Evolutionary conservation across 2,888 invertebrate species (phyloP), one percentile per base, ranked within the genome.

Genomic region (Teleogryllus oceanicus): DNA sequence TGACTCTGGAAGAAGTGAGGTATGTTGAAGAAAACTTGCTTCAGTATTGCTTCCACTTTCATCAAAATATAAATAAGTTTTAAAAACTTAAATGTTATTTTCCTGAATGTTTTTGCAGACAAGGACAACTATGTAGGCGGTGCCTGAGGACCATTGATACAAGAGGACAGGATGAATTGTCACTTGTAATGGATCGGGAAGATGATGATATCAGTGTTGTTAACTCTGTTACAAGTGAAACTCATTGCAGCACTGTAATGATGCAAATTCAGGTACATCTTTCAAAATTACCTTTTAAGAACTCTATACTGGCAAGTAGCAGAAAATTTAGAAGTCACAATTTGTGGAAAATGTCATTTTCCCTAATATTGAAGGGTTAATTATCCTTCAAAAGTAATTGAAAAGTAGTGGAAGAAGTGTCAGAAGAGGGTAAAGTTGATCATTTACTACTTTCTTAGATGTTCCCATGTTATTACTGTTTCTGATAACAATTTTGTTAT

Each of bases 1-100:
- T 92, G 80, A 93, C 94, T 83, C 89, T 95, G 84, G 95, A 95
- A 86, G 95, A 95, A 93, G 94, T 95, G 83, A 91, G 94, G 94
- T 94, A 88, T 50, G 13, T 76, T 62, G 24, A 21, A 37, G 16
- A 2, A 18, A 18, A 37, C 18, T 49, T 49, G 16, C 77, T 49
- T 77, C 49, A 8, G 76, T 20, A 21, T 10, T 49, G 13, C 77
- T 77, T 49, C 11, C 77, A 77, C 18, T 12, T 77, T 76, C 21
- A 76, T 76, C 24, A 13, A 13, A 18, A 18, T 76, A 18, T 74
- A n/a, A 10, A 74, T 1, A 37, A 8, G 5, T 37, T 37, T 37
- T 37, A 5, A 37, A 37, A 37, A 37, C 37, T 37, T 37, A 37
- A 37, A 37, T 1, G 5, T 37, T 1, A 37, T 37, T 37, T 37